phyloP scores from a whole-genome alignment of 2,113 vertebrate genomes.

The Dasyurus viverrinus region DNA sequence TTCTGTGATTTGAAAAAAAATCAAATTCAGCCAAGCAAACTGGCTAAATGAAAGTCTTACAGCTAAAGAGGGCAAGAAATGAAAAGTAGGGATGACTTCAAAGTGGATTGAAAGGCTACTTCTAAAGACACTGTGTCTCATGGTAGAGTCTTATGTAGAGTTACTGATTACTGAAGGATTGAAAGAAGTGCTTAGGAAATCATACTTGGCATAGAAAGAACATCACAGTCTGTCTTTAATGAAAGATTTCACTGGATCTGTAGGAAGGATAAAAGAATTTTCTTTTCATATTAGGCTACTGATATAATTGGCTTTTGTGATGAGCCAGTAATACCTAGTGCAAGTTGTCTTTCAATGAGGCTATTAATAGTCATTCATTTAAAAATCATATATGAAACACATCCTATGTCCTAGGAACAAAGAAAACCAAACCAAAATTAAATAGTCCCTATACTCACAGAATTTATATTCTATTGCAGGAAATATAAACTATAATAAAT shows the following conservation, averaged over 20 bases:
- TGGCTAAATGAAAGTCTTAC: not conserved
- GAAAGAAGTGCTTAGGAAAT: not conserved
- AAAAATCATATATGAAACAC: not conserved
- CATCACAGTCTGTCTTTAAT: not conserved
- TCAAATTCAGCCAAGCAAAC: not conserved
- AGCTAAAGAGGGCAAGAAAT: not conserved
- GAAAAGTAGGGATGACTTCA: not conserved
- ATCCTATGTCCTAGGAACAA: not conserved
- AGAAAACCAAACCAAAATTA: not conserved
- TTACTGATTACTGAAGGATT: not conserved
- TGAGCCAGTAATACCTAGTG: not conserved
- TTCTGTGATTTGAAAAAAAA: not conserved
- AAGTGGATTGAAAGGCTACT: not conserved
- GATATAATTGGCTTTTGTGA: not conserved
- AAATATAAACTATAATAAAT: not conserved
- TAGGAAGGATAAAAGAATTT: not conserved
- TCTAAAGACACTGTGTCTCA: not conserved
- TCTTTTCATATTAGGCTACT: not conserved
- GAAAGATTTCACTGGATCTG: not conserved
- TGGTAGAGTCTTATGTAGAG: not conserved
- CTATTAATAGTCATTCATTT: not conserved
- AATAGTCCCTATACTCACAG: not conserved
- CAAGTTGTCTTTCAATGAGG: not conserved
- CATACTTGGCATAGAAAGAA: not conserved
- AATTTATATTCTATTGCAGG: not conserved